Conservation (phyloP, 2,113 vertebrate species). For the Capricornis sumatraensis region DNA sequence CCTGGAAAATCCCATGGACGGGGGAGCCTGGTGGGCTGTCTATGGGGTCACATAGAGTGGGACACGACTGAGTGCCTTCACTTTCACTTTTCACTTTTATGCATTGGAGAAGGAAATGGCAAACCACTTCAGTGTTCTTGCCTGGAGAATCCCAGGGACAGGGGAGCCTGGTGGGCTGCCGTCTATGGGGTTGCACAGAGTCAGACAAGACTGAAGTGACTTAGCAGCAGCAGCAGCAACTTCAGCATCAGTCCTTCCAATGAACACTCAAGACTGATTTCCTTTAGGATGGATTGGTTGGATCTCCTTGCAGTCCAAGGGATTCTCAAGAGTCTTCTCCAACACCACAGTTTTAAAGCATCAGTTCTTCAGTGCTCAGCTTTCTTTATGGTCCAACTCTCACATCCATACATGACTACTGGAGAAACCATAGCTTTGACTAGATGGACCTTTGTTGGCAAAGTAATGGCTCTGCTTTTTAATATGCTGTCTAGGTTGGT, state of each 20-base stretch:
- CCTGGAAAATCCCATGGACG: no score
- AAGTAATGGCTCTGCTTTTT: background rate
- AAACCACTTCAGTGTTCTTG: no score
- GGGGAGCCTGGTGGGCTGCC: no score
- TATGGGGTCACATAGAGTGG: no score
- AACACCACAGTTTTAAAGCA: background rate
- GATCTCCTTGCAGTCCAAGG: background rate
- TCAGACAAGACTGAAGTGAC: no score
- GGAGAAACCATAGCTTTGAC: background rate
- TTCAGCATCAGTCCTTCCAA: background rate
- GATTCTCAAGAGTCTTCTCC: background rate
- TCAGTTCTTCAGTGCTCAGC: accelerated
- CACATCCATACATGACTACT: background rate
- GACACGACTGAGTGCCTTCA: no score
- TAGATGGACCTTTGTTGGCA: background rate
- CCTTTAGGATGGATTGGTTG: background rate
- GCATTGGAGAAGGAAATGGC: no score
- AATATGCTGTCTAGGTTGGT: background rate
- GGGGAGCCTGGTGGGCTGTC: no score
- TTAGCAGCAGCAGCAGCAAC: no score
- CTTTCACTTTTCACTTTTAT: no score
- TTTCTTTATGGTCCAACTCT: background rate
- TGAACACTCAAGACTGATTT: background rate
- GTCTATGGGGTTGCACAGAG: no score
- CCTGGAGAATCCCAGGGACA: no score